A percentile compares a stretch with the other conserved stretches of the same genome.
These are phyloP conservation scores for Xerus rutilus DNA, from an alignment of 2,797 vertebrate genomes.

Conservation along the genomic window DNA sequence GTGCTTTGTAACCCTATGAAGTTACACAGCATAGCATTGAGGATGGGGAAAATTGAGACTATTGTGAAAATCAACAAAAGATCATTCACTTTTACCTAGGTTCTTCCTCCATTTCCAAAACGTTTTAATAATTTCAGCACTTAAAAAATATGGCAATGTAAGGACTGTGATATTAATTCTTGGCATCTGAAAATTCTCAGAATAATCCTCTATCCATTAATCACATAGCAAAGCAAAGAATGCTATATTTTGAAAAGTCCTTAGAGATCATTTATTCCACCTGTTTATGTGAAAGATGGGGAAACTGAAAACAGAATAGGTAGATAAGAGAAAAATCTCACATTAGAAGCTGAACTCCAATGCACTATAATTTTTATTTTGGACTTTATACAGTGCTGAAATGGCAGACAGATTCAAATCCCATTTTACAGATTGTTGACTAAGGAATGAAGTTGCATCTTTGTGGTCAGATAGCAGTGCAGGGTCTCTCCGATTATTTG, in stretches of 20 bases:
- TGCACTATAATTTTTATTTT: neutral
- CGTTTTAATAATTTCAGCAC: neutral
- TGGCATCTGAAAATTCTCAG: neutral
- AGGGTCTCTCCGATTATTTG: neutral
- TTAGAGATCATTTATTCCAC: neutral
- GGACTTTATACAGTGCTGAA: neutral
- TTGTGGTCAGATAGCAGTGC: neutral
- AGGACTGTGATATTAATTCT: neutral
- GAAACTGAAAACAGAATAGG: neutral
- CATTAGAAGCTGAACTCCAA: neutral
- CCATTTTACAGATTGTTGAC: conserved; percentile 64
- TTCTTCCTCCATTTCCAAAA: neutral
- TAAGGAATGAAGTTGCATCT: neutral
- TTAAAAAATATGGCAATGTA: neutral
- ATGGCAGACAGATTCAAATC: neutral
- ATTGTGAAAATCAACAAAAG: neutral
- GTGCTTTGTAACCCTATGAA: neutral
- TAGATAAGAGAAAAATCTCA: neutral
- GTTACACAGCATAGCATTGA: rapidly evolving
- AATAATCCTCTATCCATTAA: neutral
- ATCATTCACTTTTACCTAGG: neutral
- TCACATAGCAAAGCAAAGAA: neutral
- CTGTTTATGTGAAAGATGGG: neutral
- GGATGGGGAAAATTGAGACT: neutral
- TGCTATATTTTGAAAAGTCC: neutral